Conservation (phyloP, 2,888 invertebrate genomes). For the Drepana falcataria region DNA sequence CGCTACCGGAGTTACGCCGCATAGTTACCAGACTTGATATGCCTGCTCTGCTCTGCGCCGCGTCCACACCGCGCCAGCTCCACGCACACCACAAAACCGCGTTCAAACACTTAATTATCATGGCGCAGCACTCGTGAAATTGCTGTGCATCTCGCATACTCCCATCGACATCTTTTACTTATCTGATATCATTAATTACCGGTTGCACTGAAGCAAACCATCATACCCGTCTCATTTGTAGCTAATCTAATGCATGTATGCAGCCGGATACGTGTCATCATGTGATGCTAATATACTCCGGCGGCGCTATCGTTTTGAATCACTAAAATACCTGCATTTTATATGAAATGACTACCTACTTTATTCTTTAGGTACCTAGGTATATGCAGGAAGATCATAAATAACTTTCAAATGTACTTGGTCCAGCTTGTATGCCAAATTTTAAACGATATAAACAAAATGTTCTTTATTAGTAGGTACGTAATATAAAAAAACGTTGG, state of each 20-base stretch:
- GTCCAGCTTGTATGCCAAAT: too few relatives aligned
- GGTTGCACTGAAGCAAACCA: conserved; percentile 60
- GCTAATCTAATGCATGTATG: conserved; percentile 45
- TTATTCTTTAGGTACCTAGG: too few relatives aligned
- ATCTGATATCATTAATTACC: conserved; percentile 67
- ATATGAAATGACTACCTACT: conserved; percentile 5
- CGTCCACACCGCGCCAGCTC: conserved; percentile 34
- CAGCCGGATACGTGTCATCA: conserved; percentile 70
- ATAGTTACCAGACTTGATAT: conserved; percentile 77
- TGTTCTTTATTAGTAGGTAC: too few relatives aligned
- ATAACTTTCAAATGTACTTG: too few relatives aligned
- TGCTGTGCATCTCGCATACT: conserved; percentile 62
- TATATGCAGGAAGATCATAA: too few relatives aligned
- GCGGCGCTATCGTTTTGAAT: conserved; percentile 49
- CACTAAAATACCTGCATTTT: too few relatives aligned
- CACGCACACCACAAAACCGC: conserved; percentile 57
- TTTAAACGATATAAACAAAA: too few relatives aligned
- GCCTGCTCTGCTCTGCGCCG: conserved; percentile 57
- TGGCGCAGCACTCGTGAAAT: conserved; percentile 67
- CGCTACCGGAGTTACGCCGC: conserved; percentile 79
- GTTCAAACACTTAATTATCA: conserved; percentile 68
- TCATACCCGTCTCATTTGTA: conserved; percentile 62
- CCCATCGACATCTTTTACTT: conserved; percentile 67
- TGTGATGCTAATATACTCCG: conserved; percentile 62
- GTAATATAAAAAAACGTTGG: too few relatives aligned